Percentiles rank a stretch among this genome's conserved stretches.
phyloP scores from a whole-genome alignment of 1,140 invertebrate genomes.

The Diorhabda elongata region DNA sequence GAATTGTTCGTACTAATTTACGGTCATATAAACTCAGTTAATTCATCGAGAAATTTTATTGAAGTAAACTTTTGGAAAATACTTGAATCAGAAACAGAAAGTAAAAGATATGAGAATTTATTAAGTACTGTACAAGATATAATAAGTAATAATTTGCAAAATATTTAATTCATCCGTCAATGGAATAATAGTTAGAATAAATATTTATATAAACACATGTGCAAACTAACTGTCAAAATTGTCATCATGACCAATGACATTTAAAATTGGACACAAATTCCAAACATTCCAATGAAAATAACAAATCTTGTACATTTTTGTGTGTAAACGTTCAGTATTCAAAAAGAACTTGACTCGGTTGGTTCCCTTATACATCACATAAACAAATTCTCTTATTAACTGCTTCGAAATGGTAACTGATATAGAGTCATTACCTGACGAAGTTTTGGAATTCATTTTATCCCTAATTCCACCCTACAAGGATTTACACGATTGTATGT shows the following conservation, averaged over 20 bases:
- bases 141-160: too few species aligned
- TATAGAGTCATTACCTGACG: constrained; percentile 68
- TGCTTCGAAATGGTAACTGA: background rate
- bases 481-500: constrained; percentile 79
- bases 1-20: background rate
- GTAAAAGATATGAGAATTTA: too few species aligned
- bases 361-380: background rate
- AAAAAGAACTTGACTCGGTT: background rate
- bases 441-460: constrained; percentile 89
- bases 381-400: too few species aligned
- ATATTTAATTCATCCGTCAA: too few species aligned
- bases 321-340: background rate
- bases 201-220: too few species aligned
- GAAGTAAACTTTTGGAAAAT: background rate
- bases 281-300: background rate
- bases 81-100: background rate
- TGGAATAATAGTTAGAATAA: too few species aligned
- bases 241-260: background rate
- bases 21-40: background rate
- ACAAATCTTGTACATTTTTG: background rate
- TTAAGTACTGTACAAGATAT: too few species aligned
- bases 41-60: background rate
- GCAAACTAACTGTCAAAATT: background rate
- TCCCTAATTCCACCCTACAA: constrained; percentile 84
- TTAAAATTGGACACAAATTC: background rate